A percentile compares a stretch with the other conserved stretches of the same genome.
Evolutionary conservation across 2,888 invertebrate species (phyloP).

Genomic region (Iphiclides podalirius): DNA sequence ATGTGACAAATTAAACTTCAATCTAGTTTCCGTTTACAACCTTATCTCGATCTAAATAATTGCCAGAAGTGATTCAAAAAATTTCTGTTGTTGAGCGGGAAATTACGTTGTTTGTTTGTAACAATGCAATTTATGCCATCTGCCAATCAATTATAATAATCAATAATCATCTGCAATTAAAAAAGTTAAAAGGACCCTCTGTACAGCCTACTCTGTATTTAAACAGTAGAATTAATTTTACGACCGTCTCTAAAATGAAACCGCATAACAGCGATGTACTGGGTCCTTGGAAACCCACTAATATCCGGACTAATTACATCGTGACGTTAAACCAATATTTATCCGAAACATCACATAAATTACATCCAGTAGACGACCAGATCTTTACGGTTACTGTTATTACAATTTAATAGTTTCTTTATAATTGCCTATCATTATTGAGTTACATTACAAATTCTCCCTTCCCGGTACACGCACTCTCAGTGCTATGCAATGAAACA

Average conservation of each 20-base stretch:
- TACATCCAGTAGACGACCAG: neutral
- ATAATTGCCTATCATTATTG: no score
- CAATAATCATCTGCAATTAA: conserved; percentile 4
- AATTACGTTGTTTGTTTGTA: no score
- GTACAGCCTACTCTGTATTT: conserved; percentile 14
- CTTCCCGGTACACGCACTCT: neutral
- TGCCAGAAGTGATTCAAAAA: no score
- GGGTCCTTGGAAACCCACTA: conserved; percentile 42
- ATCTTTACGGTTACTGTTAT: no score
- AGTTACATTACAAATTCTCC: neutral
- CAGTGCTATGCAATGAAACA: no score
- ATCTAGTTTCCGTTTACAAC: no score
- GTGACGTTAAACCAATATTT: conserved; percentile 26
- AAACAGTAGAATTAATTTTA: conserved; percentile 34
- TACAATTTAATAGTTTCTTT: no score
- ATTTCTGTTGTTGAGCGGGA: no score
- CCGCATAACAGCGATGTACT: conserved; percentile 32
- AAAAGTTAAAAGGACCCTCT: neutral
- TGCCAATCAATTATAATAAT: no score
- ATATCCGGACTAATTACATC: conserved; percentile 35
- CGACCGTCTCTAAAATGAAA: conserved; percentile 40
- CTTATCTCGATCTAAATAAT: no score
- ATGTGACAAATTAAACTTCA: no score
- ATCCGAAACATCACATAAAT: conserved; percentile 19
- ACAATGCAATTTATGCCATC: no score